These are phyloP conservation scores for Sussaba pulchella DNA, from an alignment of 2,888 invertebrate genomes.

Conservation along the genomic window DNA sequence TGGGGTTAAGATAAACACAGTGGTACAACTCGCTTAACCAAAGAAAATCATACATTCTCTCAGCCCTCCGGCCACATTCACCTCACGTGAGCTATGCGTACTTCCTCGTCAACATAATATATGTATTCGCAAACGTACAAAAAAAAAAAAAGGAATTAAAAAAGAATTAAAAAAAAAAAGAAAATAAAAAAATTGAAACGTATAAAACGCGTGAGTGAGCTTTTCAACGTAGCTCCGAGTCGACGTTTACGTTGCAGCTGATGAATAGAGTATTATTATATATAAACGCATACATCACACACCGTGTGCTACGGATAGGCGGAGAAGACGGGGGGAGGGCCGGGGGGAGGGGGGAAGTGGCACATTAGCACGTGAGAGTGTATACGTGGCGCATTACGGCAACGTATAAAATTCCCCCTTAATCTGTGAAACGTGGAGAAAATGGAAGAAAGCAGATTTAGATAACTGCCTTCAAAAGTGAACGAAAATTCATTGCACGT, in stretches of 20 bases:
- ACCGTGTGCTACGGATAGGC: not conserved
- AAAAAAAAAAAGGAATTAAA: not conserved
- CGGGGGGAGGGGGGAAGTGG: not conserved
- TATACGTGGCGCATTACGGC: constrained; percentile 1
- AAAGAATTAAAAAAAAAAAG: not conserved
- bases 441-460: constrained; percentile 3
- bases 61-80: not conserved
- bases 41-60: constrained; percentile 44
- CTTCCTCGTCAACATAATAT: constrained; percentile 22
- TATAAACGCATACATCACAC: constrained; percentile 12
- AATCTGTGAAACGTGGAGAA: constrained; percentile 25
- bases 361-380: not conserved
- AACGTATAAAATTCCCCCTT: not conserved
- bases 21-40: constrained; percentile 37
- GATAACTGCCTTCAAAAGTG: not conserved
- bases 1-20: constrained; percentile 32
- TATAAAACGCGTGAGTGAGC: constrained; percentile 5
- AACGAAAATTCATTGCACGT: not conserved
- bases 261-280: not conserved
- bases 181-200: not conserved
- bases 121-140: constrained; percentile 15
- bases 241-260: constrained; percentile 1
- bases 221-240: constrained; percentile 13
- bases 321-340: not conserved
- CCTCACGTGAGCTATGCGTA: not conserved